Evolutionary conservation across 2,888 invertebrate genomes (phyloP).

Genomic region (Psococerastis gibbosa): DNA sequence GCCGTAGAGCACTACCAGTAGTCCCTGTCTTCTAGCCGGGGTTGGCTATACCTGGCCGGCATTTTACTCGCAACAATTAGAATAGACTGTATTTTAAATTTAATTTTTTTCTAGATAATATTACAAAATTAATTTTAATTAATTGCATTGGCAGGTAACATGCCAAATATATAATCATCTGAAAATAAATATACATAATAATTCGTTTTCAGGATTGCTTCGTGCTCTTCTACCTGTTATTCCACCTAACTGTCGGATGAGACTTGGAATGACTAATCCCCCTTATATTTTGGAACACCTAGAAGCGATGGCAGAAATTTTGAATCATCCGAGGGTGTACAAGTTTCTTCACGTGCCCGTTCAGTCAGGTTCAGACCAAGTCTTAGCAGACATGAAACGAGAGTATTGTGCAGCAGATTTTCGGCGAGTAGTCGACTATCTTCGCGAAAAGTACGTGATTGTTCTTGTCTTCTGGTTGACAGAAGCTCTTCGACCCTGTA

Average conservation of each 20-base stretch:
- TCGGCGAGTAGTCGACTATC: conserved; percentile 66
- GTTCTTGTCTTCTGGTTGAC: too few species aligned
- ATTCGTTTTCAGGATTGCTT: conserved; percentile 48
- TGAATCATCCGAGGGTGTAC: conserved; percentile 78
- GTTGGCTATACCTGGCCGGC: too few species aligned
- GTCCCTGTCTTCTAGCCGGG: too few species aligned
- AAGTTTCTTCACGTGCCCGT: conserved; percentile 95
- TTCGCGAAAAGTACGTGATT: conserved; percentile 44
- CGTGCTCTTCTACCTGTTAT: conserved; percentile 64
- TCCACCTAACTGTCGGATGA: conserved; percentile 54
- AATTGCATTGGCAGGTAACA: too few species aligned
- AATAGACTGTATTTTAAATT: too few species aligned
- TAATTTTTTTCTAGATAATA: too few species aligned
- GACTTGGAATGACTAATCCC: conserved; percentile 97
- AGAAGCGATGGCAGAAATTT: conserved; percentile 68
- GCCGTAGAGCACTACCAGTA: too few species aligned
- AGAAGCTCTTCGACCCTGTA: too few species aligned
- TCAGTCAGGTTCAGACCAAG: conserved; percentile 91
- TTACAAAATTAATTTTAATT: too few species aligned
- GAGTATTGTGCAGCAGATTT: conserved; percentile 87
- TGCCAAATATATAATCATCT: too few species aligned
- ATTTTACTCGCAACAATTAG: too few species aligned
- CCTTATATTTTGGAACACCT: conserved; percentile 94
- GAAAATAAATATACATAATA: too few species aligned
- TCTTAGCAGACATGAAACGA: conserved; percentile 86